A percentile compares a stretch with the other conserved stretches of the same genome.
These are phyloP conservation scores for Tilapia sparmanii DNA, from an alignment of 2,113 vertebrate species.

Conservation along the genomic window DNA sequence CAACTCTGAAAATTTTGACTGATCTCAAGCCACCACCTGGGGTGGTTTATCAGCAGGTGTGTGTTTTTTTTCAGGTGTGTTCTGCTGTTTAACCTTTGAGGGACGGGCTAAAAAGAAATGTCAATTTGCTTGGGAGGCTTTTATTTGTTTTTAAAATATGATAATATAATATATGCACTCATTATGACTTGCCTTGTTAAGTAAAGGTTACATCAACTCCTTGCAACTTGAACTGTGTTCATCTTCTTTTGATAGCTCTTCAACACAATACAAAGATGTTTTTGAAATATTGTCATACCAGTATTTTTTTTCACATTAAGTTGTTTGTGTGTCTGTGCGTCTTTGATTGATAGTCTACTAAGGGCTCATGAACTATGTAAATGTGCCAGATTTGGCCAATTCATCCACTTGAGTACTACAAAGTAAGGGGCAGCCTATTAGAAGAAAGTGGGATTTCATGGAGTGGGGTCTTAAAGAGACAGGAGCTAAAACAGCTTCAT, in stretches of 20 bases:
- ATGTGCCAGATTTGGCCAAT: not conserved
- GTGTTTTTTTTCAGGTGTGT: not conserved
- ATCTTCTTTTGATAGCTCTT: rapidly evolving
- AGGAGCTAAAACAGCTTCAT: not conserved
- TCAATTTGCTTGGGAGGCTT: not conserved
- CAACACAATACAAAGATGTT: not conserved
- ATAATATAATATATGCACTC: too few species aligned
- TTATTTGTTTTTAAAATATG: not conserved
- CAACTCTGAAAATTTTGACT: not conserved
- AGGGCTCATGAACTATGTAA: not conserved
- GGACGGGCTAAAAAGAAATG: too few species aligned
- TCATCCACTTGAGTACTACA: not conserved
- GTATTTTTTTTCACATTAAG: not conserved
- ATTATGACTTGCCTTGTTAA: not conserved
- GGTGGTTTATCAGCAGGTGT: not conserved
- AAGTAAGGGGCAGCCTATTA: not conserved
- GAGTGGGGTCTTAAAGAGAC: not conserved
- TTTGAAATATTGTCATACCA: not conserved
- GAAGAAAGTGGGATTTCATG: not conserved
- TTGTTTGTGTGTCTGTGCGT: not conserved
- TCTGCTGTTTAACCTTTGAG: too few species aligned
- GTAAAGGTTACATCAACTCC: not conserved
- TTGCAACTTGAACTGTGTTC: not conserved
- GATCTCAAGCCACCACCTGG: not conserved
- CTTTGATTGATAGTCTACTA: not conserved